phyloP scores from a whole-genome alignment of 2,113 vertebrate genomes.

The Pluvianellus socialis region DNA sequence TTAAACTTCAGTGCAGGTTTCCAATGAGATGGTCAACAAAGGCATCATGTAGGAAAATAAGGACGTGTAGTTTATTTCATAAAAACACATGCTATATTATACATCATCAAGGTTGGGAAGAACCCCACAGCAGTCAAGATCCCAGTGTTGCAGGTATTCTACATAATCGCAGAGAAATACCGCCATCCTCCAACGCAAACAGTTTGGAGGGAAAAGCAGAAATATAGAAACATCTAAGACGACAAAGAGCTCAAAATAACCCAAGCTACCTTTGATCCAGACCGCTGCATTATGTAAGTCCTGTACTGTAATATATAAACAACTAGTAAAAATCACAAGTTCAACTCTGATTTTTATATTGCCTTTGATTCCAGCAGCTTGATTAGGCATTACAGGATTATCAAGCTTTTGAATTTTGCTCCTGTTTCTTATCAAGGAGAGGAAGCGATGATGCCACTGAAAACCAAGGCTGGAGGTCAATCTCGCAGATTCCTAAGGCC shows the following conservation, averaged over 20 bases:
- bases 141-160: neutral
- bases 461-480: neutral
- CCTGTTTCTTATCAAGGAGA: neutral
- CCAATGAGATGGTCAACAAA: neutral
- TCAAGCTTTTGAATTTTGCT: neutral
- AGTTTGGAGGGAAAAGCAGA: neutral
- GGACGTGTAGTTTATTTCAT: neutral
- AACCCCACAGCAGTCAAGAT: neutral
- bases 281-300: neutral
- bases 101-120: neutral
- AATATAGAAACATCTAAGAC: neutral
- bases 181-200: neutral
- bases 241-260: neutral
- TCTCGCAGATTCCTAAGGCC: neutral
- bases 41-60: neutral
- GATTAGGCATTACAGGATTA: neutral
- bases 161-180: neutral
- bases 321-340: neutral
- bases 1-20: neutral
- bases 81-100: neutral
- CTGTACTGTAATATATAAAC: neutral
- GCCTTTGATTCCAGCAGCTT: neutral
- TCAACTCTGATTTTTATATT: neutral
- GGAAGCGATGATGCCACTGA: neutral
- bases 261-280: neutral